Conservation (phyloP, 2,797 vertebrate genomes). For the Phalloptychus januarius region DNA sequence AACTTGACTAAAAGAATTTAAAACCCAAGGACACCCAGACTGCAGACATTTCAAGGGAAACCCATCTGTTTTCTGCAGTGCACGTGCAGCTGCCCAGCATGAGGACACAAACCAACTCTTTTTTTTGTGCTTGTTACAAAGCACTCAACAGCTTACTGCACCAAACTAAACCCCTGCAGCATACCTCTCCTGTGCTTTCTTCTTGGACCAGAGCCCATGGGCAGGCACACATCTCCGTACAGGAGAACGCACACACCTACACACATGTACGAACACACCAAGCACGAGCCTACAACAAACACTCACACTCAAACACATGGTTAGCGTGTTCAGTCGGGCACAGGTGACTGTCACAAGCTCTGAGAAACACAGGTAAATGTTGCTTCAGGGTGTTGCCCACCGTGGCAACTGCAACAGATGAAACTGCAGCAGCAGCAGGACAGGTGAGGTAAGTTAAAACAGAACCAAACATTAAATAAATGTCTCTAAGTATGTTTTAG, state of each 20-base stretch:
- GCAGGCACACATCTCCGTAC: constrained; percentile 33
- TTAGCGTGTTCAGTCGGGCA: constrained; percentile 34
- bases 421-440: constrained; percentile 60
- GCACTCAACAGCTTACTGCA: constrained; percentile 82
- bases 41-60: constrained; percentile 40
- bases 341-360: constrained; percentile 57
- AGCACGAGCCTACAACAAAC: constrained; percentile 38
- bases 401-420: constrained; percentile 65
- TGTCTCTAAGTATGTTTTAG: constrained; percentile 11
- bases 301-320: constrained; percentile 32
- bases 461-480: constrained; percentile 35
- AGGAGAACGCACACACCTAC: constrained; percentile 15
- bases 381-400: constrained; percentile 46
- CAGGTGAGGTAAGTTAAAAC: constrained; percentile 65
- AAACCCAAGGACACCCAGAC: constrained; percentile 25
- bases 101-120: constrained; percentile 49
- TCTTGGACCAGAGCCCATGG: constrained; percentile 71
- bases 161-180: constrained; percentile 82
- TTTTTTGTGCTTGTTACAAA: constrained; percentile 54
- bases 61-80: constrained; percentile 26
- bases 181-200: constrained; percentile 65
- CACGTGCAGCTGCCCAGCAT: constrained; percentile 30
- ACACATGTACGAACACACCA: constrained; percentile 14
- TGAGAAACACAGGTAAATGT: constrained; percentile 43
- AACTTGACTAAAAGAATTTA: constrained; percentile 7